Conservation (phyloP, 64 coral and sea anemone genomes). For the Montipora capricornis region DNA sequence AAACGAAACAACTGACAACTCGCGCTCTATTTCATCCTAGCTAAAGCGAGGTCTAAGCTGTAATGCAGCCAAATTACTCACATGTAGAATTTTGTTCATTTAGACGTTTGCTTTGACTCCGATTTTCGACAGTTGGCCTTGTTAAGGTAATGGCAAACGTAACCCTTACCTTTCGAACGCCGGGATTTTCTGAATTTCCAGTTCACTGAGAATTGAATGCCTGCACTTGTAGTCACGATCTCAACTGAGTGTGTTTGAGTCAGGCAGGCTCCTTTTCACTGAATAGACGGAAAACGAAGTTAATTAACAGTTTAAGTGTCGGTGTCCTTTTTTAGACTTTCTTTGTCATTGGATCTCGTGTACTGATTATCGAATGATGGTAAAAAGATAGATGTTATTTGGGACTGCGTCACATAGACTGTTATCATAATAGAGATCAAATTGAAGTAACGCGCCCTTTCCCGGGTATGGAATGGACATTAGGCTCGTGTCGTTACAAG, state of each 20-base stretch:
- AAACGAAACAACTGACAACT: background rate
- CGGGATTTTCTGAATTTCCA: too few relatives aligned
- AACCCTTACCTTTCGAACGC: background rate
- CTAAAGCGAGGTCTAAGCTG: background rate
- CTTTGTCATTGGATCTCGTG: conserved; percentile 7
- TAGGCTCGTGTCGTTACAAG: background rate
- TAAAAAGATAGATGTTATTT: conserved; percentile 4
- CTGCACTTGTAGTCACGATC: background rate
- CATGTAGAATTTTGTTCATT: background rate
- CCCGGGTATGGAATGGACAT: background rate
- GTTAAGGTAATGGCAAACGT: background rate
- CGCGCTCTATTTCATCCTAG: background rate
- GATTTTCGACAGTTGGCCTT: background rate
- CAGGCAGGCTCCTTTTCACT: conserved; percentile 24
- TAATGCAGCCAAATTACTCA: background rate
- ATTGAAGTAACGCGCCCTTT: background rate
- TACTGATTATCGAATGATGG: conserved; percentile 7
- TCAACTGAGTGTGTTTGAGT: conserved; percentile 20
- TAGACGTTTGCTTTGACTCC: background rate
- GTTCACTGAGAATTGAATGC: background rate
- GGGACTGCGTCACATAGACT: conserved; percentile 5
- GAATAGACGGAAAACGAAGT: conserved; percentile 42
- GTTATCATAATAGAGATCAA: conserved; percentile 30
- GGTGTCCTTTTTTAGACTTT: conserved; percentile 5
- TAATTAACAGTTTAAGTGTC: conserved; percentile 47